phyloP scores from a whole-genome alignment of 2,888 invertebrate genomes.

The Caenorhabditis macrosperma region DNA sequence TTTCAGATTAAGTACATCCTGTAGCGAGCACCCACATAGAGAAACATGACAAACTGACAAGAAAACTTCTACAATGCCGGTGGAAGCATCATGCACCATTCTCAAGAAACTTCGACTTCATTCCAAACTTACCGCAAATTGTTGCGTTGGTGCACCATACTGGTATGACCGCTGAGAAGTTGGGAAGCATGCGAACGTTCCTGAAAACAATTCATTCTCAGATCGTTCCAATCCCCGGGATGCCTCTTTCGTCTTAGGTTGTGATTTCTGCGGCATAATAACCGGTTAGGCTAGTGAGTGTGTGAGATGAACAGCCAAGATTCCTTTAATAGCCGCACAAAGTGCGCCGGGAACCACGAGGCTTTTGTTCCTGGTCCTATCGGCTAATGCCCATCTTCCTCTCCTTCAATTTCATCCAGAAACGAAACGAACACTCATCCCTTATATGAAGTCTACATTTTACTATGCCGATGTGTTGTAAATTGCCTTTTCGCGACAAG shows the following conservation, averaged over 20 bases:
- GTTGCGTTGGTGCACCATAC: constrained; percentile 68
- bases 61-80: not conserved
- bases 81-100: constrained; percentile 39
- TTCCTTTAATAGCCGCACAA: constrained; percentile 40
- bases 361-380: constrained; percentile 16
- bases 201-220: constrained; percentile 26
- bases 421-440: no score
- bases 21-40: constrained; percentile 44
- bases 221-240: not conserved
- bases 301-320: constrained; percentile 21
- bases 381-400: constrained; percentile 10
- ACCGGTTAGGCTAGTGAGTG: constrained; percentile 22
- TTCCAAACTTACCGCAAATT: constrained; percentile 61
- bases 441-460: not conserved
- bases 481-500: constrained; percentile 21
- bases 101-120: not conserved
- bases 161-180: constrained; percentile 63
- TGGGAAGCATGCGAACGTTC: constrained; percentile 61
- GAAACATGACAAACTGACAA: constrained; percentile 28
- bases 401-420: no score
- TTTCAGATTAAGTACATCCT: not conserved
- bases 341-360: constrained; percentile 32
- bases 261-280: constrained; percentile 1
- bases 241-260: constrained; percentile 34
- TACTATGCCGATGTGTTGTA: constrained; percentile 28